Evolutionary conservation across 64 coral and sea anemone species (phyloP), one percentile per base, ranked within the genome.

Genomic region (Montipora capricornis): DNA sequence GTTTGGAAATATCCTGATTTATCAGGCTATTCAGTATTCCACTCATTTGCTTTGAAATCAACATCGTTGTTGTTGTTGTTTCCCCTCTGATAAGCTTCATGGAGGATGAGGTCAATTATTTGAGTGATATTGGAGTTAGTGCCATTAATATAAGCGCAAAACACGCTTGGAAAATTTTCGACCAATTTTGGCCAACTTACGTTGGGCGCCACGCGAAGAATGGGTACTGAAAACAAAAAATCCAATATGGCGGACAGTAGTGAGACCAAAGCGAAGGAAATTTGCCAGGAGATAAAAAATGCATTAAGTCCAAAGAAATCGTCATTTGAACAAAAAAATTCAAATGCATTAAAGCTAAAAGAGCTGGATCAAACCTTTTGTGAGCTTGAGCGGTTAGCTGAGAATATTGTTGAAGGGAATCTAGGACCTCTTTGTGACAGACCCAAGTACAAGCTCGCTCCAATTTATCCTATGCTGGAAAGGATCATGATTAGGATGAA

Each of bases 391-490:
- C 12, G 50, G 47, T 8, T 93, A n/a, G 9, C 20, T 64, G n/a
- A n/a, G n/a, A n/a, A n/a, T n/a, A n/a, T n/a, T n/a, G n/a, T n/a
- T n/a, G n/a, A n/a, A n/a, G n/a, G n/a, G 20, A 80, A 87, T 45
- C 88, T 78, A 47, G 91, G 82, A 60, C 8, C 52, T 15, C 75
- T 93, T 70, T 64, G 77, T 49, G 45, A 94, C 45, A 76, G 92
- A 47, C 60, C 45, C 20, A 94, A 88, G 77, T 55, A 88, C 44
- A 68, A 88, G 7, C 37, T 94, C 20, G 58, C 70, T 37, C 45
- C 58, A 57, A 52, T 81, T 17, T 93, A 80, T n/a, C 92, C 76
- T 24, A 73, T 93, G 62, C 76, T 93, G 13, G 57, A 93, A 93
- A 82, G 92, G 81, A 73, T 24, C 44, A 88, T 94, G 49, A 66